Conservation (phyloP, 2,113 vertebrate species). For the Sander vitreus region DNA sequence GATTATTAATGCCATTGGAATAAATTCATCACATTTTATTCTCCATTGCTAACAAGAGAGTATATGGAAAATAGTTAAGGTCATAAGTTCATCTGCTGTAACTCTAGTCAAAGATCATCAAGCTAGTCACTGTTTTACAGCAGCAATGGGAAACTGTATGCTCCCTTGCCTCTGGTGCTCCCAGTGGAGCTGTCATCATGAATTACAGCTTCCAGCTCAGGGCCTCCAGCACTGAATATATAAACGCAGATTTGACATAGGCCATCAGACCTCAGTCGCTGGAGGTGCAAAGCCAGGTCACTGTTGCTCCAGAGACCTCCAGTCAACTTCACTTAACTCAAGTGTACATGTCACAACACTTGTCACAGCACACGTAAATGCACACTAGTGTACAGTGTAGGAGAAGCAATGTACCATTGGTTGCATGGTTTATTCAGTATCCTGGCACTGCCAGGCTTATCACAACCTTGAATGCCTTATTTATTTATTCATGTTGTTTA, state of each 20-base stretch:
- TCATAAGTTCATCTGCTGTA: conserved; percentile 35
- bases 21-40: neutral
- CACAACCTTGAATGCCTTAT: rapidly evolving
- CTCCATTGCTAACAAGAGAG: neutral
- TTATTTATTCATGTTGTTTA: conserved; percentile 15
- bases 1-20: neutral
- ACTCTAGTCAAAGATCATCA: neutral
- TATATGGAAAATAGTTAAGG: conserved; percentile 1
- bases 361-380: conserved; percentile 28
- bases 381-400: neutral
- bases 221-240: conserved; percentile 12
- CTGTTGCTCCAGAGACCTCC: conserved; percentile 37
- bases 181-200: conserved; percentile 12
- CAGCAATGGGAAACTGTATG: neutral
- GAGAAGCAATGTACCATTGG: neutral
- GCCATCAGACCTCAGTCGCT: conserved; percentile 24
- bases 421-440: neutral
- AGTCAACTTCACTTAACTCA: conserved; percentile 42
- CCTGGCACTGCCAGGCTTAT: neutral
- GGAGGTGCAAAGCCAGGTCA: conserved; percentile 39
- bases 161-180: neutral
- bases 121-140: neutral
- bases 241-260: conserved; percentile 41
- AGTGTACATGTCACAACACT: conserved; percentile 54
- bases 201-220: conserved; percentile 30